These are phyloP conservation scores for Atta cephalotes DNA, from an alignment of 1,140 invertebrate species.

Conservation along the genomic window DNA sequence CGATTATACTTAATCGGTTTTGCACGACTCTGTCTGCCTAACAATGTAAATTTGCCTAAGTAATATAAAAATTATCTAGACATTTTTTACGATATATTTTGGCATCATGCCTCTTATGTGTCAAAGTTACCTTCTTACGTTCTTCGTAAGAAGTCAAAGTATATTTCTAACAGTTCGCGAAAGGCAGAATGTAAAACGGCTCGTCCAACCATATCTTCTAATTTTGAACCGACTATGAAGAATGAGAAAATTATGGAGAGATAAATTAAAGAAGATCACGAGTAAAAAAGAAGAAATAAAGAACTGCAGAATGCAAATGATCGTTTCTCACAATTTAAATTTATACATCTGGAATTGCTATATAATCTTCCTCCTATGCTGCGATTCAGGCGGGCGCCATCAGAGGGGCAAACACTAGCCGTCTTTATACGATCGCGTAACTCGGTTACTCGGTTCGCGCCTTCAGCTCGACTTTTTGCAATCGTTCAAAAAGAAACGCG, in stretches of 20 bases:
- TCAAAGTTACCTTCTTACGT: not conserved
- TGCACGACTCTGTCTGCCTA: not conserved
- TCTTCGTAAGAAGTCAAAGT: too few species aligned
- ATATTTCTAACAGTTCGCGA: not conserved
- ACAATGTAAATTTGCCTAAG: not conserved
- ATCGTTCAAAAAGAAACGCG: slow-evolving; percentile 43
- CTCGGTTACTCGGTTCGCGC: slow-evolving; percentile 67
- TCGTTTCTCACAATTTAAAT: slow-evolving; percentile 14
- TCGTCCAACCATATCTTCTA: not conserved
- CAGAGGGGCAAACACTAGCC: slow-evolving; percentile 65
- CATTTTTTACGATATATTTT: not conserved
- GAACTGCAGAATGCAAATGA: not conserved
- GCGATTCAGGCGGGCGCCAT: not conserved
- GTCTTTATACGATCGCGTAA: slow-evolving; percentile 73
- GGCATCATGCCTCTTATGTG: too few species aligned
- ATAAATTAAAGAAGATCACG: not conserved
- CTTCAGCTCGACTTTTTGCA: slow-evolving; percentile 64
- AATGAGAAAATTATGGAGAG: not conserved
- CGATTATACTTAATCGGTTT: slow-evolving; percentile 8
- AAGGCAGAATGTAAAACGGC: not conserved
- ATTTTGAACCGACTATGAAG: not conserved
- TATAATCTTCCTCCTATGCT: not conserved
- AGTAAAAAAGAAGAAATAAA: slow-evolving; percentile 3
- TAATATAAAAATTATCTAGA: not conserved
- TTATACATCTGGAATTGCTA: slow-evolving; percentile 30